Percentiles rank a stretch among this genome's conserved stretches.
Evolutionary conservation across 2,797 vertebrate species (phyloP).

Genomic region (Gallinago nigripennis): DNA sequence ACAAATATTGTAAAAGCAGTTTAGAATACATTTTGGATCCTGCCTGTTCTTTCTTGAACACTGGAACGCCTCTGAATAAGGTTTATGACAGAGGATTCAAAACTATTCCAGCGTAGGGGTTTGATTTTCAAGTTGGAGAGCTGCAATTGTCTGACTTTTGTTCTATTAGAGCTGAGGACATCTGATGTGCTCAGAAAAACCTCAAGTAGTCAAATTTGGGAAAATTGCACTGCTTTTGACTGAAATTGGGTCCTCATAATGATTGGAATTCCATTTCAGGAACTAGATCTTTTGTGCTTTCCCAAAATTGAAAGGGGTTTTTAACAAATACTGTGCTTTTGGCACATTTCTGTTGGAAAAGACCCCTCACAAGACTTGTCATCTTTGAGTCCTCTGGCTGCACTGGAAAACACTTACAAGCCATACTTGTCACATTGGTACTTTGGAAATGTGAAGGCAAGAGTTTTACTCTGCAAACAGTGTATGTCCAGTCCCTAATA

Average conservation of each 20-base stretch:
- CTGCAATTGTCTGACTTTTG: not conserved
- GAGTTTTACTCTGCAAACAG: not conserved
- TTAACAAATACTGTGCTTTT: not conserved
- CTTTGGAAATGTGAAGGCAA: not conserved
- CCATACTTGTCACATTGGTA: accelerated
- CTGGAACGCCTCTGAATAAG: not conserved
- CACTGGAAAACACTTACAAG: not conserved
- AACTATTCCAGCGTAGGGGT: not conserved
- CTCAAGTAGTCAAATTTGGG: not conserved
- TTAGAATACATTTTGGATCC: not conserved
- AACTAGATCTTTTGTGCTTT: not conserved
- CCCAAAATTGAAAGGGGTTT: not conserved
- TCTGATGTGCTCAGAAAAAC: not conserved
- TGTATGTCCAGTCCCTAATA: not conserved
- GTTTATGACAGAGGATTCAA: not conserved
- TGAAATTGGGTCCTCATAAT: not conserved
- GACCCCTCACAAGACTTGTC: not conserved
- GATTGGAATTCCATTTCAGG: not conserved
- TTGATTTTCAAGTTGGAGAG: not conserved
- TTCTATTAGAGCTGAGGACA: not conserved
- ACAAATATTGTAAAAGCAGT: not conserved
- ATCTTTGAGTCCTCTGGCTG: not conserved
- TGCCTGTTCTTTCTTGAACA: not conserved
- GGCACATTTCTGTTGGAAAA: not conserved
- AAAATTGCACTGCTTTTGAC: not conserved